These are phyloP conservation scores for Caradrina clavipalpis DNA, from an alignment of 2,888 invertebrate genomes.

Conservation along the genomic window DNA sequence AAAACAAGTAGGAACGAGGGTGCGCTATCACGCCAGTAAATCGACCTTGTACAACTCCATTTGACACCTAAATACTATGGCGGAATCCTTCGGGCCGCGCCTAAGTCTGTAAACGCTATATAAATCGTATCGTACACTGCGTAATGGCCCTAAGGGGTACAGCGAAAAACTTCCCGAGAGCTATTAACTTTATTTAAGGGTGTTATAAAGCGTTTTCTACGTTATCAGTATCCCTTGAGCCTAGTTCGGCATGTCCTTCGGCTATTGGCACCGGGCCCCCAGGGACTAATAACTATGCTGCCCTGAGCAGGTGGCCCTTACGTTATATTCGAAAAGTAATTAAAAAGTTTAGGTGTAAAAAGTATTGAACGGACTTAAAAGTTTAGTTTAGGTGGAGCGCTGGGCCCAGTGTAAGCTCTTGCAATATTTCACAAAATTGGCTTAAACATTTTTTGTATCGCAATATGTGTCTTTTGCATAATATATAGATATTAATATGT, in stretches of 20 bases:
- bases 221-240: constrained; percentile 86
- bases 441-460: neutral
- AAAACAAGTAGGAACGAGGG: constrained; percentile 65
- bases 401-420: constrained; percentile 23
- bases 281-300: constrained; percentile 67
- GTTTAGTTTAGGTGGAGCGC: constrained; percentile 34
- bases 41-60: constrained; percentile 81
- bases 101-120: constrained; percentile 86
- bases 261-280: constrained; percentile 77
- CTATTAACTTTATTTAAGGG: constrained; percentile 90
- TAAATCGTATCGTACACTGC: constrained; percentile 87
- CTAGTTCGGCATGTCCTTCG: constrained; percentile 80
- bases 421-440: constrained; percentile 32
- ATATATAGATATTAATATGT: neutral
- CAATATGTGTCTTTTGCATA: neutral
- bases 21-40: constrained; percentile 78
- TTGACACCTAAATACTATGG: constrained; percentile 84
- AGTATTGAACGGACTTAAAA: constrained; percentile 48
- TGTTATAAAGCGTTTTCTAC: constrained; percentile 88
- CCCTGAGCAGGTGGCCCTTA: constrained; percentile 61
- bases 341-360: constrained; percentile 61
- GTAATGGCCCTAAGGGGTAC: constrained; percentile 87
- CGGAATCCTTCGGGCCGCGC: constrained; percentile 76
- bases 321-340: constrained; percentile 64
- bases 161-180: constrained; percentile 87